Conservation (phyloP, 1,140 invertebrate species). For the Sogatella furcifera region DNA sequence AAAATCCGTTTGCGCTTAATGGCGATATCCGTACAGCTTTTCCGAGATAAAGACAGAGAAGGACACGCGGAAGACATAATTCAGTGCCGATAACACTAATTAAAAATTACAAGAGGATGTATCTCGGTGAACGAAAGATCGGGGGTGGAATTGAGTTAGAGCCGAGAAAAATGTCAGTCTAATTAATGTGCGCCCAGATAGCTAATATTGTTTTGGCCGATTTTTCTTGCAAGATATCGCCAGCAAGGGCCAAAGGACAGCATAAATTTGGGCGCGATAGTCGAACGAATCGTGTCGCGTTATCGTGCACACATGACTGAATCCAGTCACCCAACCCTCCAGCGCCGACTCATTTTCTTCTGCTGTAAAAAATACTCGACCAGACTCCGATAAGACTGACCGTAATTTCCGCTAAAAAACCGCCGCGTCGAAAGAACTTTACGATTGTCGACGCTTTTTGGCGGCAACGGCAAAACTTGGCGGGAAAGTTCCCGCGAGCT, state of each 20-base stretch:
- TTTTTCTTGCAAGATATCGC: conserved; percentile 1
- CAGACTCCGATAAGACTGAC: too few species aligned
- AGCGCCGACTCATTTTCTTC: too few species aligned
- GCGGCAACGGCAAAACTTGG: too few species aligned
- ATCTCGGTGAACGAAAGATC: background rate
- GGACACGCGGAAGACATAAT: conserved; percentile 1
- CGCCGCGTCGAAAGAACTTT: too few species aligned
- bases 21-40: conserved; percentile 1
- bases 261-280: background rate
- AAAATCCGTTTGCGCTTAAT: conserved; percentile 2
- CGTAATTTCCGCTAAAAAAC: too few species aligned
- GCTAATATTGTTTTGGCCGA: conserved; percentile 3
- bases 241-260: background rate
- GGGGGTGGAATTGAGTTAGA: background rate
- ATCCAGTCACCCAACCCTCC: background rate
- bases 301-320: background rate
- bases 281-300: background rate
- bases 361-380: too few species aligned
- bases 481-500: too few species aligned
- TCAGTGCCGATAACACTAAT: conserved; percentile 2
- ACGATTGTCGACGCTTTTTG: too few species aligned
- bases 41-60: background rate
- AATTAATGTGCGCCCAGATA: background rate
- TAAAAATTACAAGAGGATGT: background rate
- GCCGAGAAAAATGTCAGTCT: background rate